Base-by-base conservation (phyloP, 2,113 vertebrate species). In the Neodon shergylaensis region DNA sequence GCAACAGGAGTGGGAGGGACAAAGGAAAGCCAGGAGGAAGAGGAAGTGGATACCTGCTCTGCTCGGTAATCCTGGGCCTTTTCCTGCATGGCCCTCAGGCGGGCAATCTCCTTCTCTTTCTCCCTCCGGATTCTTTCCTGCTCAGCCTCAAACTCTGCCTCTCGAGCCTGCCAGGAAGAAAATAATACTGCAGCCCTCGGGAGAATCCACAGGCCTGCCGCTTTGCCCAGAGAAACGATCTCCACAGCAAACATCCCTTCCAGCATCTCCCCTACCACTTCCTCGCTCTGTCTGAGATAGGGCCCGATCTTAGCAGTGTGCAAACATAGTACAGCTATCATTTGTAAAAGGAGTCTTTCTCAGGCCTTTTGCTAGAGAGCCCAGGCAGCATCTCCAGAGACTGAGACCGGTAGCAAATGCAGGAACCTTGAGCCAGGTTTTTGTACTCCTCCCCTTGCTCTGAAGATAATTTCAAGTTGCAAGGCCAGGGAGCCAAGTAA, bases 21-120 rank as follows among this genome's bases (percentile, higher is more conserved):
- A 1, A 83, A 47, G 65, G 47, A 54, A 65, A 82, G 42, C 24
- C 0, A 5, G 68, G 19, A 17, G 7, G 1, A 3, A 47, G 22
- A 33, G 19, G 5, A 19, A 39, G 11, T 1, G 42, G 28, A 24
- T 95, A 99, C 99, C 99, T 99, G 98, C 94, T 99, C 98, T 7
- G 99, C 99, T 95, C 98, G 98, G 91, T 98, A 97, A 87, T 99
- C 99, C 94, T 92, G 98, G 21, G 98, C 99, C 91, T 97, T 98
- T 96, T 99, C 98, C 73, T 99, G 99, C 88, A 98, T 93, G 58
- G 99, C 99, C 88, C 99, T 98, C 97, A 99, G 92, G 36, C 97
- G 98, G 0, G 98, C 96, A 0, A 98, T 98, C 96, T 99, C 99
- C 96, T 98, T 97, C 98, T 99, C 99, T 94, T 99, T 99, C 95